A percentile compares a stretch with the other conserved stretches of the same genome.
Evolutionary conservation across 2,113 vertebrate species (phyloP).

Genomic region (Amblyornis subalaris): DNA sequence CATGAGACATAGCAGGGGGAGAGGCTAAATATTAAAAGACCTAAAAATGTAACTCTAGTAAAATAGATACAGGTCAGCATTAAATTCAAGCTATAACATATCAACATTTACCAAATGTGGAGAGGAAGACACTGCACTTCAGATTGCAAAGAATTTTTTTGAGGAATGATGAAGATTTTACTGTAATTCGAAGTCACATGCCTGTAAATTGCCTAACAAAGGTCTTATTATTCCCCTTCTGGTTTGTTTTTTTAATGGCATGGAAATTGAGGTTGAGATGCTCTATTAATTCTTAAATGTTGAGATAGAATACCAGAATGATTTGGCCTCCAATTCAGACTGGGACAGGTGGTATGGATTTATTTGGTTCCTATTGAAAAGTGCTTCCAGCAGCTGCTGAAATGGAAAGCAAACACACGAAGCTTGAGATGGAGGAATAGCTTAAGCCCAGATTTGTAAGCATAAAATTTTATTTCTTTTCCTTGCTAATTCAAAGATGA

Average conservation of each 20-base stretch:
- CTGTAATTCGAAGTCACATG: constrained; percentile 15
- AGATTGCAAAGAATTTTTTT: neutral
- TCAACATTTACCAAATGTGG: neutral
- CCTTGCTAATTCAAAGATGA: neutral
- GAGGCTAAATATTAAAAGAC: neutral
- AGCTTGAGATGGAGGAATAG: constrained; percentile 2
- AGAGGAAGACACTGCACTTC: neutral
- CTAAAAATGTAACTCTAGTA: neutral
- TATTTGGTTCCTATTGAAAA: constrained; percentile 8
- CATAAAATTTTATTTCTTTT: neutral
- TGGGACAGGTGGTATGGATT: constrained; percentile 28
- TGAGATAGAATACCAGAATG: neutral
- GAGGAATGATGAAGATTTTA: neutral
- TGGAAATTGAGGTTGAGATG: neutral
- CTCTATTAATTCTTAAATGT: neutral
- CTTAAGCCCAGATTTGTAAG: neutral
- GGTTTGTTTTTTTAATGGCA: neutral
- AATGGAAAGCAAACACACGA: constrained; percentile 26
- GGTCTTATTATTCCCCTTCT: neutral
- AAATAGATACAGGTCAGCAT: neutral
- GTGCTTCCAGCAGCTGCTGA: constrained; percentile 39
- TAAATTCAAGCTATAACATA: neutral
- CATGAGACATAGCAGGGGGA: neutral
- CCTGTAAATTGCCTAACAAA: constrained; percentile 25
- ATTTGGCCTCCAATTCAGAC: neutral